Conservation (phyloP, 2,113 vertebrate genomes). For the Chroicocephalus ridibundus region DNA sequence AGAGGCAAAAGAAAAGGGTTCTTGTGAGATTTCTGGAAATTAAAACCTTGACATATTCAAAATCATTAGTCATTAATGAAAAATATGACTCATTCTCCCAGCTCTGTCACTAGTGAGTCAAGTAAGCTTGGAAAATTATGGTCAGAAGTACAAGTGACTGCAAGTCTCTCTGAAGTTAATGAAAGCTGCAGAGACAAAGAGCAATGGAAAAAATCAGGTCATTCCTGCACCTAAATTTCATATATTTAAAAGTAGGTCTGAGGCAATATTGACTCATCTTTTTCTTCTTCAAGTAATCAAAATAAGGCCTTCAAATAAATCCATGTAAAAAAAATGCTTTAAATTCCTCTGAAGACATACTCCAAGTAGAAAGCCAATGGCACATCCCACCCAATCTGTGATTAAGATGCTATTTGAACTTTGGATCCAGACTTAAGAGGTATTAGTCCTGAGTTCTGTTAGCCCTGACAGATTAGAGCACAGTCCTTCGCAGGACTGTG, state of each 20-base stretch:
- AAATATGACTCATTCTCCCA: not conserved
- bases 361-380: not conserved
- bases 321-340: not conserved
- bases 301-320: not conserved
- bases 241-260: not conserved
- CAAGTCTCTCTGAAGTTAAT: not conserved
- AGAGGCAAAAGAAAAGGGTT: not conserved
- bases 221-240: not conserved
- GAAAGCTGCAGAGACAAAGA: not conserved
- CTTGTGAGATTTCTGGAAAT: not conserved
- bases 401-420: slow-evolving; percentile 16
- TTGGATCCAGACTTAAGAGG: not conserved
- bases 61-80: not conserved
- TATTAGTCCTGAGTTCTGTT: not conserved
- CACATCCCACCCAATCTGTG: not conserved
- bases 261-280: not conserved
- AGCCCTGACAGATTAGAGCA: not conserved
- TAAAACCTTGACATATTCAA: not conserved
- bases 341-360: not conserved
- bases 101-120: not conserved
- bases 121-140: not conserved
- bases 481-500: not conserved
- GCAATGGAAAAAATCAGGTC: not conserved
- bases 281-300: not conserved
- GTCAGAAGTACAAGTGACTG: not conserved